Conservation (phyloP, 2,797 vertebrate species). For the Tapirus indicus region DNA sequence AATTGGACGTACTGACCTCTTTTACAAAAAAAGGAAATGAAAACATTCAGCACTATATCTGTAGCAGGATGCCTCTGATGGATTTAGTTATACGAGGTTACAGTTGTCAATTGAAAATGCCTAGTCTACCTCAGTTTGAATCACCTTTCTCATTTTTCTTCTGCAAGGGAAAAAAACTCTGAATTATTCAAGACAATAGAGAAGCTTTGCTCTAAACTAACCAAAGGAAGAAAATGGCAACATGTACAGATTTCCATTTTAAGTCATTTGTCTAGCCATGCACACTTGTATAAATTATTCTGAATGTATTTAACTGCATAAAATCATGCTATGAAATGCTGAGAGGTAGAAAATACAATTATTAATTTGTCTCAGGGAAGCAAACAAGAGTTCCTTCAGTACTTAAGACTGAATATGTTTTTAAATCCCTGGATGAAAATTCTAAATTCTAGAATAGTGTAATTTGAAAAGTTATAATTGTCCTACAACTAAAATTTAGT, state of each 20-base stretch:
- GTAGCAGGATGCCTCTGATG: slow-evolving; percentile 38
- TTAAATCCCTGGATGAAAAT: background rate
- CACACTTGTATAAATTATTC: background rate
- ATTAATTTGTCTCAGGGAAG: background rate
- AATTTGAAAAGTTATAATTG: slow-evolving; percentile 24
- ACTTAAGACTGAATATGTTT: background rate
- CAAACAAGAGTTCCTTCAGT: background rate
- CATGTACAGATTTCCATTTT: background rate
- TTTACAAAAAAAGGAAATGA: slow-evolving; percentile 74
- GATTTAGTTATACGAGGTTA: slow-evolving; percentile 47
- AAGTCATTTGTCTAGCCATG: background rate
- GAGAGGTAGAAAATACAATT: background rate
- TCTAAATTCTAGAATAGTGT: background rate
- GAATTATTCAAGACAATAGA: slow-evolving; percentile 2
- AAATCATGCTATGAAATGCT: background rate
- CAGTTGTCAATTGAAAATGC: slow-evolving; percentile 47
- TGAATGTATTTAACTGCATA: background rate
- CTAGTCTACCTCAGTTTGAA: background rate
- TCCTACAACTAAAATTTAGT: background rate
- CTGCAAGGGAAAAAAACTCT: background rate
- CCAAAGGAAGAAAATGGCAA: background rate
- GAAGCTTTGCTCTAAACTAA: background rate
- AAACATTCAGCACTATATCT: slow-evolving; percentile 24
- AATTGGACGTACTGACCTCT: slow-evolving; percentile 63
- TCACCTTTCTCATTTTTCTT: slow-evolving; percentile 51